Base-by-base conservation (phyloP, 1,140 invertebrate genomes). In the Drosophila guanche region DNA sequence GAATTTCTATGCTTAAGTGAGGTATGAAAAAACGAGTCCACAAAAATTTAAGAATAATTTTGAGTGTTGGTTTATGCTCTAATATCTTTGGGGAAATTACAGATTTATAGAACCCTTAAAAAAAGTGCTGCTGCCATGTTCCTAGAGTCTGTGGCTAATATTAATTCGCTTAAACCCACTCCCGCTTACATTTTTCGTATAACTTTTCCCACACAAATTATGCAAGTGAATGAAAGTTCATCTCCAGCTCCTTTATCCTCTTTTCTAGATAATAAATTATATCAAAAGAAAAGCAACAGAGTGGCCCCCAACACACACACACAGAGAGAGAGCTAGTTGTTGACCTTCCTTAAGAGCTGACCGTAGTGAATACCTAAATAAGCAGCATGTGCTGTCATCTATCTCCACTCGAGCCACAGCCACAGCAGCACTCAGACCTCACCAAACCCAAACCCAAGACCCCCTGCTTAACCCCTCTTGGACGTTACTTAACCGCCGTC, bases 291-390 rank as follows among this genome's bases (percentile, higher is more conserved):
- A 25, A 27, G 0, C 29, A 20, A 52, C 33, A 37, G 33, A 33
- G 29, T 33, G 45, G 16, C 16, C 16, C 16, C 27, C 41, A 48
- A 48, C 43, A 62, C 33, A 40, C 48, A 48, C 62, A 25, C 7
- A 0, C 29, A 33, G 1, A 8, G 3, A 3, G 29, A 20, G 16
- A 20, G 16, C 16, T 20, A 20, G 16, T 20, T 10, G 61, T 45
- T 68, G 66, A 56, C 66, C 66, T 68, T 48, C 25, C 25, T 42
- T 42, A 25, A 48, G 63, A 54, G 50, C 58, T 56, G 25, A 4
- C 25, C 54, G 16, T n/a, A 56, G 41, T 45, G 52, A 54, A 54
- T 14, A 14, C 33, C 14, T 23, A 20, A 55, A 48, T 48, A 57
- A 53, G 12, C 50, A 54, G 45, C 70, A 73, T 62, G 58, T 73